A percentile compares a stretch with the other conserved stretches of the same genome.
phyloP scores from a whole-genome alignment of 2,888 invertebrate species.

The Aricia artaxerxes region DNA sequence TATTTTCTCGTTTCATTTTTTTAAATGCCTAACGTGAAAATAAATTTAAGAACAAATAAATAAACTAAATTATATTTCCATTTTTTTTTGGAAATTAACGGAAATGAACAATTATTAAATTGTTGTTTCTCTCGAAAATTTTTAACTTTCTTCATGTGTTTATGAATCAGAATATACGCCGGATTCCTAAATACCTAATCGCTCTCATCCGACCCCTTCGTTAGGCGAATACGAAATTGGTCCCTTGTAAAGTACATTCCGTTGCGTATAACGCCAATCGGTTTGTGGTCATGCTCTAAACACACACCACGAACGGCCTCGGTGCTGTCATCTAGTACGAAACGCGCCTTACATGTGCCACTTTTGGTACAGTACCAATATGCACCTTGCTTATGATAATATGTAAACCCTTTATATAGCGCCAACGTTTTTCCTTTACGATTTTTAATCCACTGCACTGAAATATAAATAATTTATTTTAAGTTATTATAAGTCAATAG shows the following conservation, averaged over 20 bases:
- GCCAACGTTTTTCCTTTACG: background rate
- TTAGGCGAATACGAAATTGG: background rate
- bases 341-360: conserved; percentile 24
- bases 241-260: background rate
- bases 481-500: too few relatives aligned
- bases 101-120: too few relatives aligned
- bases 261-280: background rate
- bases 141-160: too few relatives aligned
- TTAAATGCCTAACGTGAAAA: too few relatives aligned
- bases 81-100: too few relatives aligned
- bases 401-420: background rate
- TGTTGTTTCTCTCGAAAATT: too few relatives aligned
- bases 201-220: too few relatives aligned
- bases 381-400: conserved; percentile 32
- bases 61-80: too few relatives aligned
- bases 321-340: background rate
- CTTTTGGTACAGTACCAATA: background rate
- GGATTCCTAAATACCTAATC: too few relatives aligned
- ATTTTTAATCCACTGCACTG: conserved; percentile 34
- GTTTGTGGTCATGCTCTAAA: background rate
- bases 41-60: too few relatives aligned
- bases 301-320: background rate
- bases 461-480: background rate
- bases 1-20: too few relatives aligned
- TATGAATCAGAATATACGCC: too few relatives aligned